phyloP scores from a whole-genome alignment of 2,113 vertebrate genomes.

The Gobius niger region DNA sequence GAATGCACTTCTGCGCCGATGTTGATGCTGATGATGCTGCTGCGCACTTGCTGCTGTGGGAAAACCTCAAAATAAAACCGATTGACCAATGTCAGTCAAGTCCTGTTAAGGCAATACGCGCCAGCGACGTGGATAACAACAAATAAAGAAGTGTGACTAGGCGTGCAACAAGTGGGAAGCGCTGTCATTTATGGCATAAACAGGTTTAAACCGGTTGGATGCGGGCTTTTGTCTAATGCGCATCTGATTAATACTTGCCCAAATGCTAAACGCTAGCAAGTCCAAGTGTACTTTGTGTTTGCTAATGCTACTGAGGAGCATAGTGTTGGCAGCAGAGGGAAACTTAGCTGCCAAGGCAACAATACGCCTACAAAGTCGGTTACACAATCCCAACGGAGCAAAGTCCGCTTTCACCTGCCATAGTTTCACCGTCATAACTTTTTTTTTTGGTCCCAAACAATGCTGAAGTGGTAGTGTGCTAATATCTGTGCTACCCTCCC shows the following conservation, averaged over 20 bases:
- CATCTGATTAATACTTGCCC: not conserved
- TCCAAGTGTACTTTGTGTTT: too few relatives aligned
- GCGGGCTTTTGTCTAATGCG: not conserved
- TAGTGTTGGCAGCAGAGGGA: not conserved
- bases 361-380: not conserved
- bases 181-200: not conserved
- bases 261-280: constrained; percentile 1
- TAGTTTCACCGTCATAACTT: not conserved
- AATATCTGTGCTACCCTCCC: constrained; percentile 29
- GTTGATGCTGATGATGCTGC: not conserved
- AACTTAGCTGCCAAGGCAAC: not conserved
- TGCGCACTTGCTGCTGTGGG: not conserved
- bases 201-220: not conserved
- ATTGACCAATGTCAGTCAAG: not conserved
- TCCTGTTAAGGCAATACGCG: not conserved
- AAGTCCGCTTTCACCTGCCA: not conserved
- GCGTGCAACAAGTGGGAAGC: not conserved
- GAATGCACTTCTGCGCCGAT: constrained; percentile 5
- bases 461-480: constrained; percentile 11
- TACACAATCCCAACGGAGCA: not conserved
- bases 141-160: not conserved
- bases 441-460: not conserved
- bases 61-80: not conserved
- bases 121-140: too few relatives aligned
- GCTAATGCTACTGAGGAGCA: constrained; percentile 6